These are phyloP conservation scores for Hycleus phaleratus DNA, from an alignment of 1,140 invertebrate species.

Conservation along the genomic window DNA sequence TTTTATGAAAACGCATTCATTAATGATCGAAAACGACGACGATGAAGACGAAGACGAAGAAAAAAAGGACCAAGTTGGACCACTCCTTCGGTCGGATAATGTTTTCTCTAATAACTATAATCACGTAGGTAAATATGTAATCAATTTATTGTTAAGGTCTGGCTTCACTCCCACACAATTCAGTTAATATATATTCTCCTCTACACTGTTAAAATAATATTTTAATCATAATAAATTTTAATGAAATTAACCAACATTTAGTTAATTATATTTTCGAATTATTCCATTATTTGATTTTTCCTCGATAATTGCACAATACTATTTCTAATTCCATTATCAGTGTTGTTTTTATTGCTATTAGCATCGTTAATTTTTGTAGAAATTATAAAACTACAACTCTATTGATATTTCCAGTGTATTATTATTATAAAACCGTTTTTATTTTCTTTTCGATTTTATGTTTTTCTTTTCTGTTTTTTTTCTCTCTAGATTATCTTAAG, in stretches of 20 bases:
- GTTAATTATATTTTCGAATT: too few relatives aligned
- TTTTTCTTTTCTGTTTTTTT: not conserved
- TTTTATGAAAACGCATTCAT: constrained; percentile 3
- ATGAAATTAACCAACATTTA: too few relatives aligned
- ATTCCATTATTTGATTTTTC: too few relatives aligned
- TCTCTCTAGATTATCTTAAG: constrained; percentile 27
- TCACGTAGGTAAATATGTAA: constrained; percentile 39
- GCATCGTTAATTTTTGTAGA: too few relatives aligned
- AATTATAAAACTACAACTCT: too few relatives aligned
- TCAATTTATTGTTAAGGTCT: constrained; percentile 36
- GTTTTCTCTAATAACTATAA: constrained; percentile 41
- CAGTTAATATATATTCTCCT: constrained; percentile 3
- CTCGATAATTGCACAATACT: too few relatives aligned
- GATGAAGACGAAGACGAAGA: not conserved
- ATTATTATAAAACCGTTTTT: constrained; percentile 17
- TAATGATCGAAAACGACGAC: not conserved
- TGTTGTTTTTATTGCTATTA: too few relatives aligned
- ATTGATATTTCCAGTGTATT: constrained; percentile 26
- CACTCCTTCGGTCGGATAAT: constrained; percentile 37
- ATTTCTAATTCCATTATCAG: too few relatives aligned
- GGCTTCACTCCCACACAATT: constrained; percentile 31
- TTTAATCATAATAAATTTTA: too few relatives aligned
- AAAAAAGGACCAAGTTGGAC: constrained; percentile 20
- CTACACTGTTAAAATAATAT: constrained; percentile 11
- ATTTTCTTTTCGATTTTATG: too few relatives aligned